Conservation (phyloP, 2,113 vertebrate species). For the Zapus hudsonius region DNA sequence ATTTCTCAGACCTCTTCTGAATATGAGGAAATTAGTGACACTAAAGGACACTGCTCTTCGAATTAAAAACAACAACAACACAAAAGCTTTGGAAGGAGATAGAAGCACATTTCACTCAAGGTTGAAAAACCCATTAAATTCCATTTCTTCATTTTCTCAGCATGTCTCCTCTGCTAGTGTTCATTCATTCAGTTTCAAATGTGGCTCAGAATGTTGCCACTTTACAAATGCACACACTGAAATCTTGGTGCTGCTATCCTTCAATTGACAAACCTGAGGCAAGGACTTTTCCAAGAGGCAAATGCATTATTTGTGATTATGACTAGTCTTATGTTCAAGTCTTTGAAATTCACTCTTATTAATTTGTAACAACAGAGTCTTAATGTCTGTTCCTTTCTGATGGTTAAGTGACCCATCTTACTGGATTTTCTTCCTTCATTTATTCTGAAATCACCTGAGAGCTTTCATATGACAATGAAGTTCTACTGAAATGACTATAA, state of each 20-base stretch:
- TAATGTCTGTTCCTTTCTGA: neutral
- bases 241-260: neutral
- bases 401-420: neutral
- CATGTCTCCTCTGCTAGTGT: neutral
- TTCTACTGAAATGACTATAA: too few relatives aligned
- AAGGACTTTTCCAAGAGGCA: neutral
- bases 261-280: neutral
- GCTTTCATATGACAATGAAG: neutral
- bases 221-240: neutral
- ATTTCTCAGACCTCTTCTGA: neutral
- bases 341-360: neutral
- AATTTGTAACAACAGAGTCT: neutral
- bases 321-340: neutral
- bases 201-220: neutral
- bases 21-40: neutral
- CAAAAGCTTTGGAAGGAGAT: neutral
- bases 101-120: neutral
- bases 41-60: neutral
- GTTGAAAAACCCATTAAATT: conserved; percentile 29
- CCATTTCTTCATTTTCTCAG: conserved; percentile 22
- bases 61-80: conserved; percentile 21
- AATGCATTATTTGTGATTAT: neutral
- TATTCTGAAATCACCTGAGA: neutral
- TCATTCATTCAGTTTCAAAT: neutral
- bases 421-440: neutral